Evolutionary conservation across 1,140 invertebrate species (phyloP), one percentile per base, ranked within the genome.

Genomic region (Prorops nasuta): DNA sequence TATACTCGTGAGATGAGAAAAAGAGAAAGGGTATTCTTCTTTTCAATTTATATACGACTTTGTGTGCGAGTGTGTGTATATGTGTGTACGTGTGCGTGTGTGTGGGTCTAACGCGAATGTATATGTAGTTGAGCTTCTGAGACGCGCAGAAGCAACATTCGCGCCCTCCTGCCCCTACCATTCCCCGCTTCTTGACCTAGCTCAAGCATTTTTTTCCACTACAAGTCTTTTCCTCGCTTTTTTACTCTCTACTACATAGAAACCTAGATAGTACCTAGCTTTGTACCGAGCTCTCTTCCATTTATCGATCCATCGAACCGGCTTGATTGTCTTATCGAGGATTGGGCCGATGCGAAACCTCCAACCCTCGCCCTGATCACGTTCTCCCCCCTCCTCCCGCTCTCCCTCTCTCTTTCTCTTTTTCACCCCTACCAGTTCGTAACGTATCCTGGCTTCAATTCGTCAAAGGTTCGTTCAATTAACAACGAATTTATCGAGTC

Each of bases 1-100:
- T 8, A 17, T 39, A 9, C 8, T 20, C 47, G 53, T 61, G 36
- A 15, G 16, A 28, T 36, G 19, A 22, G 32, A 20, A 31, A 34
- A 16, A 8, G 7, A 9, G 7, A 8, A 18, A 37, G 1, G 36
- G 17, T 37, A 37, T 9, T n/a, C n/a, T n/a, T n/a, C n/a, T n/a
- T n/a, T n/a, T n/a, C n/a, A n/a, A n/a, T 45, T 21, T 44, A 18
- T 40, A 6, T 46, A 9, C 18, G 37, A 36, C 28, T 43, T 31
- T 31, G 31, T 39, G 18, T 43, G 18, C 24, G 35, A 43, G 38
- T 22, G 22, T 48, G 3, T 31, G 3, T 34, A 16, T 24, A 19
- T 17, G 8, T 38, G n/a, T 37, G 1, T 31, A 3, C 39, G 3
- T 21, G 1, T 46, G 16, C 38, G 32, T 44, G 4, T 8, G 21